Evolutionary conservation across 2,113 vertebrate species (phyloP), one percentile per base, ranked within the genome.

Genomic region (Siniperca chuatsi): DNA sequence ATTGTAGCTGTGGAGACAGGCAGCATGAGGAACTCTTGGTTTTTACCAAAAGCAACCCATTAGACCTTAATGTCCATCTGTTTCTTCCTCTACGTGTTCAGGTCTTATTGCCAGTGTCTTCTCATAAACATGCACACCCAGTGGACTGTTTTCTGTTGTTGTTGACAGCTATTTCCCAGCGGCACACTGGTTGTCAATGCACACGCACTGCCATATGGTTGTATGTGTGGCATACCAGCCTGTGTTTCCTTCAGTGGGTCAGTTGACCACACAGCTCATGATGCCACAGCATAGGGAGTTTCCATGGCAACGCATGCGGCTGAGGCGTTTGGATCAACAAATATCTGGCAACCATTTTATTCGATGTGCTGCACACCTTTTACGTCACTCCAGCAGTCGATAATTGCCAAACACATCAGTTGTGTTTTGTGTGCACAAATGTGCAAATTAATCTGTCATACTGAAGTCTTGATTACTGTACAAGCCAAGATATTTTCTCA

Each of bases 241-340:
- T 15, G 21, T 42, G 62, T 75, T 68, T 75, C 46, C 42, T 78
- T 78, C 60, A 37, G 6, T 72, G 67, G 77, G 79, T 78, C 79
- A 82, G 48, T 42, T 87, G 83, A 83, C 66, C 60, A 83, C n/a
- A 55, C 50, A 71, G 68, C 78, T 40, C 35, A 8, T 71, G 74
- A 85, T 86, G 61, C 69, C 42, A 52, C 60, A 64, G 76, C 55
- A 70, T 60, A 67, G 46, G 16, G 42, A 54, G 88, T 94, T 88
- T 90, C 92, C 82, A 92, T 94, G 82, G 89, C 70, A 91, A 94
- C 89, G 1, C 65, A 25, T 37, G 33, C 65, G 46, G 70, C 40
- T 15, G 68, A 91, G 82, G 54, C 8, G 8, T 70, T 37, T 48
- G 23, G 68, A 69, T 33, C 62, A 79, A 54, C 67, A 83, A 84